These are phyloP conservation scores for Argya squamiceps DNA, from an alignment of 2,797 vertebrate species.

Conservation along the genomic window DNA sequence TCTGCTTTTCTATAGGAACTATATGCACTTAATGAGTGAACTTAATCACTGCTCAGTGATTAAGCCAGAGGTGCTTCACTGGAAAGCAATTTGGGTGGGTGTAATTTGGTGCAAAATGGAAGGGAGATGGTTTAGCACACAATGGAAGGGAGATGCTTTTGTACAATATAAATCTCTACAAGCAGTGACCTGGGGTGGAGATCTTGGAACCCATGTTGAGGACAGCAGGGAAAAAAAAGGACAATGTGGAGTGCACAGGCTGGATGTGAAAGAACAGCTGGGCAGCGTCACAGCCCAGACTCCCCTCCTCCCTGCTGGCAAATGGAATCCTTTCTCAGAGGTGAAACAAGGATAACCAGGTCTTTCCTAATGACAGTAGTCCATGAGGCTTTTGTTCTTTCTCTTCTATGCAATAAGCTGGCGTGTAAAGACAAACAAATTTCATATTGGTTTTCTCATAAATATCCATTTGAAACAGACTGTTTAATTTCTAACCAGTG, in stretches of 20 bases:
- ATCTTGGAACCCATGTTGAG: rapidly evolving
- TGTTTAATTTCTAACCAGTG: neutral
- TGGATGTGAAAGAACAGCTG: neutral
- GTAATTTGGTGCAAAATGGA: neutral
- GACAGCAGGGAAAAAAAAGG: neutral
- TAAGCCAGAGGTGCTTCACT: neutral
- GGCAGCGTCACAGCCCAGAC: neutral
- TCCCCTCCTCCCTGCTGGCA: neutral
- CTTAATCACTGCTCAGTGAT: neutral
- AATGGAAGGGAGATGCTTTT: neutral
- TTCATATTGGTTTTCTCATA: neutral
- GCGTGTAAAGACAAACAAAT: neutral
- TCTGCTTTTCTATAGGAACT: neutral
- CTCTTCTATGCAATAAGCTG: neutral
- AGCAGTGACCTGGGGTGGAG: neutral
- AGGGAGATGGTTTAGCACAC: neutral
- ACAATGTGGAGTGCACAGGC: neutral
- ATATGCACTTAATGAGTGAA: neutral
- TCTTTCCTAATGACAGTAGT: neutral
- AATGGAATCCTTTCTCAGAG: neutral
- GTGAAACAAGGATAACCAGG: neutral
- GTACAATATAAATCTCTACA: neutral
- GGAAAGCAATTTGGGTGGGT: neutral
- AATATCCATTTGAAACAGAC: neutral
- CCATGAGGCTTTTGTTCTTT: rapidly evolving